phyloP scores from a whole-genome alignment of 2,888 invertebrate genomes.

The Oscheius sp. region DNA sequence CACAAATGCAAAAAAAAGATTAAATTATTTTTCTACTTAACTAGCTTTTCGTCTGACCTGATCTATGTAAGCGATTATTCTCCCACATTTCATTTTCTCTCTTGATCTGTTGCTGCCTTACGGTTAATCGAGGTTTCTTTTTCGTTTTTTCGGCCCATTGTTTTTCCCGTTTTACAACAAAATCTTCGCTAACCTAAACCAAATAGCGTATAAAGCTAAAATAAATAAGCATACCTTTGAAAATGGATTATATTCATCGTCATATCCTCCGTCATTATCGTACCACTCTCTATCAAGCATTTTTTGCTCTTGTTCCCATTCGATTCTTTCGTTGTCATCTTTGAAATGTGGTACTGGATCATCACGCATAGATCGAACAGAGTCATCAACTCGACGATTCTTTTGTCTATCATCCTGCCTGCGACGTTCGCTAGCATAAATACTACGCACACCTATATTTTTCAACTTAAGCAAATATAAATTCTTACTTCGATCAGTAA shows the following conservation, averaged over 20 bases:
- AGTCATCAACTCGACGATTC: conserved; percentile 36
- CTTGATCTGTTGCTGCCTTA: conserved; percentile 94
- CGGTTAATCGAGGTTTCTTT: conserved; percentile 83
- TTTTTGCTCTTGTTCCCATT: conserved; percentile 90
- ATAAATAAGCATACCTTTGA: conserved; percentile 71
- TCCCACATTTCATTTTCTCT: conserved; percentile 97
- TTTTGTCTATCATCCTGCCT: conserved; percentile 40
- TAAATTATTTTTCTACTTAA: too few relatives aligned
- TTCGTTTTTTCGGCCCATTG: conserved; percentile 82
- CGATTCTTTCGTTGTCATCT: conserved; percentile 79
- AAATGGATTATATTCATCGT: conserved; percentile 89
- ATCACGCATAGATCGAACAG: conserved; percentile 43
- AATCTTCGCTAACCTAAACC: conserved; percentile 78
- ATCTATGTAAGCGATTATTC: conserved; percentile 91
- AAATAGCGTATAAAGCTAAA: neutral
- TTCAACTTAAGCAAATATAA: neutral
- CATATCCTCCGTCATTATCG: conserved; percentile 84
- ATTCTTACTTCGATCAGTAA: neutral
- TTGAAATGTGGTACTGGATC: conserved; percentile 56
- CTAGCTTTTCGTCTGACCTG: too few relatives aligned
- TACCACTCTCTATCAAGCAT: conserved; percentile 94
- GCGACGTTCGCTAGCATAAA: conserved; percentile 59
- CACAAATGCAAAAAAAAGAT: neutral
- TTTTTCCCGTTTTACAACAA: conserved; percentile 89
- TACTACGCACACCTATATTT: conserved; percentile 41